Evolutionary conservation across 2,113 vertebrate genomes (phyloP).

Genomic region (Chloropsis cyanopogon): DNA sequence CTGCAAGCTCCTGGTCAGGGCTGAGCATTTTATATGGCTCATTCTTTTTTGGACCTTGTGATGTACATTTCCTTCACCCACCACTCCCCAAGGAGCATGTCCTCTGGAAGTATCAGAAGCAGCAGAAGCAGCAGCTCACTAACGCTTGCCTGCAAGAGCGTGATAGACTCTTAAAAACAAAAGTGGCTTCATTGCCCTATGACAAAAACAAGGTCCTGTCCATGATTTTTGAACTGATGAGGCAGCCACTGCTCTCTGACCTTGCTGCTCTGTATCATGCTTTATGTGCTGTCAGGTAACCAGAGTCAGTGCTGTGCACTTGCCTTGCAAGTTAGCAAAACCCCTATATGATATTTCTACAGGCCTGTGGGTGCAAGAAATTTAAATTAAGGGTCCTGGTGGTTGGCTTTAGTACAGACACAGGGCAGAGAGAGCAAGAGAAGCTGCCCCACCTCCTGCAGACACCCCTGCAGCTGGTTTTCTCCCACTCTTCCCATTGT

Average conservation of each 20-base stretch:
- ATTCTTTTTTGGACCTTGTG: not conserved
- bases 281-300: not conserved
- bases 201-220: not conserved
- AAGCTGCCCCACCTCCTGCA: not conserved
- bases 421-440: not conserved
- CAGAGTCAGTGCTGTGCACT: not conserved
- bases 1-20: not conserved
- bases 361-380: not conserved
- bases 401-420: not conserved
- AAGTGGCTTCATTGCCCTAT: not conserved
- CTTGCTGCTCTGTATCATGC: fast-evolving
- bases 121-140: not conserved
- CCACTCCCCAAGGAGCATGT: fast-evolving
- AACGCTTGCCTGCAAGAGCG: fast-evolving
- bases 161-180: not conserved
- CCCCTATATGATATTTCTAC: not conserved
- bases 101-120: not conserved
- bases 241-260: not conserved
- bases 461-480: not conserved
- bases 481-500: not conserved
- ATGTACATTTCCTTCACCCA: not conserved
- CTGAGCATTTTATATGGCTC: not conserved
- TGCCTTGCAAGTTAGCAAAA: not conserved
- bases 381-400: not conserved
- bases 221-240: not conserved